A percentile compares a stretch with the other conserved stretches of the same genome.
These are phyloP conservation scores for Heliconius ismenius DNA, from an alignment of 2,888 invertebrate species.

Conservation along the genomic window DNA sequence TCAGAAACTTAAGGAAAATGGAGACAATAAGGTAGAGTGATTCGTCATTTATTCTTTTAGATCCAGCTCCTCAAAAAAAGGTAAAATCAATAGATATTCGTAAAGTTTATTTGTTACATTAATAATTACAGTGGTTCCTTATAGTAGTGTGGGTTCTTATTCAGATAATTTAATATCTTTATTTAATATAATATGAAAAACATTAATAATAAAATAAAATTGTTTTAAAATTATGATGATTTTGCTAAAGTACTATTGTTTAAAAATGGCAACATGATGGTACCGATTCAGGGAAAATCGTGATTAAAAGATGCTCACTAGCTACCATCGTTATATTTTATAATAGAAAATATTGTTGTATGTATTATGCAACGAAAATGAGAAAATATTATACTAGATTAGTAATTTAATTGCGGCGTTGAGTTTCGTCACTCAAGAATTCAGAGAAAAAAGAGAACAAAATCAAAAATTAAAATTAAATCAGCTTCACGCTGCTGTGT, in stretches of 20 bases:
- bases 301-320: not conserved
- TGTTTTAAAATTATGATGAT: not conserved
- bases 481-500: too few species aligned
- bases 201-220: not conserved
- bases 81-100: too few species aligned
- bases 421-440: too few species aligned
- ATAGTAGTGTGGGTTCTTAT: not conserved
- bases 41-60: not conserved
- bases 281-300: not conserved
- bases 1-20: conserved; percentile 3
- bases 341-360: not conserved
- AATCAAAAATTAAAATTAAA: too few species aligned
- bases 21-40: not conserved
- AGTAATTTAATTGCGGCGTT: too few species aligned
- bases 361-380: not conserved
- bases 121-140: not conserved
- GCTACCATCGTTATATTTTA: not conserved
- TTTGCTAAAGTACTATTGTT: not conserved
- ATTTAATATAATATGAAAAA: not conserved
- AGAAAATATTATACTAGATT: not conserved
- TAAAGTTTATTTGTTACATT: not conserved
- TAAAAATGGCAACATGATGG: not conserved
- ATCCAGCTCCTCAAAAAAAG: not conserved
- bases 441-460: too few species aligned
- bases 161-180: not conserved